These are phyloP conservation scores for Thereva unica DNA, from an alignment of 2,888 invertebrate species.

Conservation along the genomic window DNA sequence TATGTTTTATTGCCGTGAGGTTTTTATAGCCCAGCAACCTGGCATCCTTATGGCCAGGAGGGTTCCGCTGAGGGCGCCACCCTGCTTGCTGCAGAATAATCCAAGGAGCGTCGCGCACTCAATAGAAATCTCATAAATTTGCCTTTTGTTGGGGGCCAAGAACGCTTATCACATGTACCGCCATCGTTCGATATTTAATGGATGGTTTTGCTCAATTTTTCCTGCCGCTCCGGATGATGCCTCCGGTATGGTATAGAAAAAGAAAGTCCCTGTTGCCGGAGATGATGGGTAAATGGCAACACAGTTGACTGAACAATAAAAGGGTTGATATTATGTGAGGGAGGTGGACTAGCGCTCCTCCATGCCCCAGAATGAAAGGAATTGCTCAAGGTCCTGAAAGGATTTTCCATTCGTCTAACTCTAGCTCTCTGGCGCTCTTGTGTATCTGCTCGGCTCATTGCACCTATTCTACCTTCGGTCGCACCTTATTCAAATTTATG, in stretches of 20 bases:
- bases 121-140: slow-evolving; percentile 27
- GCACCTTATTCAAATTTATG: slow-evolving; percentile 43
- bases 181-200: slow-evolving; percentile 29
- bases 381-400: slow-evolving; percentile 30
- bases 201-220: slow-evolving; percentile 11
- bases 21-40: neutral
- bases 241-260: neutral
- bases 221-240: slow-evolving; percentile 10
- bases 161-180: slow-evolving; percentile 24
- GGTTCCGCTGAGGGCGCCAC: neutral
- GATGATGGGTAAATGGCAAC: slow-evolving; percentile 40
- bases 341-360: slow-evolving; percentile 20
- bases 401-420: slow-evolving; percentile 28
- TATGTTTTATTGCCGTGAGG: no score
- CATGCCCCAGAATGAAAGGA: slow-evolving; percentile 20
- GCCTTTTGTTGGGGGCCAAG: slow-evolving; percentile 5
- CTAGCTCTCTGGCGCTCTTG: neutral
- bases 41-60: neutral
- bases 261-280: slow-evolving; percentile 28
- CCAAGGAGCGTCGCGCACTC: slow-evolving; percentile 1
- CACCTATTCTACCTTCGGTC: slow-evolving; percentile 41
- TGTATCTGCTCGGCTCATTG: slow-evolving; percentile 39
- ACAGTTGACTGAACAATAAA: slow-evolving; percentile 43
- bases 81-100: neutral
- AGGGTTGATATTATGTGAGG: slow-evolving; percentile 38